Evolutionary conservation across 1,140 invertebrate species (phyloP).

Genomic region (Venturia canescens): DNA sequence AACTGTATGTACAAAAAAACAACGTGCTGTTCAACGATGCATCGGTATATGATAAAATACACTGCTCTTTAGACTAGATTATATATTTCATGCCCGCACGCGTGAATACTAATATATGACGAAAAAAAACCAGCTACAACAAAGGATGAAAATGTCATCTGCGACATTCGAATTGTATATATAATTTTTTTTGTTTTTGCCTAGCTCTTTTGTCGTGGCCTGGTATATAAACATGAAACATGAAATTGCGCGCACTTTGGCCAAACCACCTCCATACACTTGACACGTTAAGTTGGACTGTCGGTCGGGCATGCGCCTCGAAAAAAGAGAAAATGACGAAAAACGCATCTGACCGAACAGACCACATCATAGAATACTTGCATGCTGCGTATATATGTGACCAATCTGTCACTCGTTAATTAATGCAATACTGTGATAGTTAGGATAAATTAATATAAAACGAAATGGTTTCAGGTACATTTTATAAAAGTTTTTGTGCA

Average conservation of each 20-base stretch:
- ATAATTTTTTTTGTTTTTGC: neutral
- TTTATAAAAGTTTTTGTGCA: neutral
- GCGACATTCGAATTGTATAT: too few species aligned
- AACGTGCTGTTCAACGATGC: too few species aligned
- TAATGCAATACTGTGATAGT: neutral
- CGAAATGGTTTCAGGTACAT: slow-evolving; percentile 2
- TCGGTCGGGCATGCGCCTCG: neutral
- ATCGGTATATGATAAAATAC: too few species aligned
- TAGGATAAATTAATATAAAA: neutral
- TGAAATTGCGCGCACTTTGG: slow-evolving; percentile 13
- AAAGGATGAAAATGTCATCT: too few species aligned
- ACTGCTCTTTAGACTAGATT: too few species aligned
- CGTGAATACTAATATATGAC: too few species aligned
- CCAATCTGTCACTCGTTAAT: neutral
- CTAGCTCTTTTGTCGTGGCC: neutral
- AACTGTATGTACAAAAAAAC: too few species aligned
- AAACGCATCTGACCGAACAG: too few species aligned
- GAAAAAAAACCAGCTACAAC: too few species aligned
- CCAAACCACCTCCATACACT: neutral
- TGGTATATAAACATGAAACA: neutral
- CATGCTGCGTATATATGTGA: neutral
- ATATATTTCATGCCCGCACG: too few species aligned
- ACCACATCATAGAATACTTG: neutral
- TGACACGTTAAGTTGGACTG: neutral
- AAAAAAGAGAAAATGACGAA: neutral